Evolutionary conservation across 2,797 vertebrate genomes (phyloP).

Genomic region (Paedocypris micromegethes): DNA sequence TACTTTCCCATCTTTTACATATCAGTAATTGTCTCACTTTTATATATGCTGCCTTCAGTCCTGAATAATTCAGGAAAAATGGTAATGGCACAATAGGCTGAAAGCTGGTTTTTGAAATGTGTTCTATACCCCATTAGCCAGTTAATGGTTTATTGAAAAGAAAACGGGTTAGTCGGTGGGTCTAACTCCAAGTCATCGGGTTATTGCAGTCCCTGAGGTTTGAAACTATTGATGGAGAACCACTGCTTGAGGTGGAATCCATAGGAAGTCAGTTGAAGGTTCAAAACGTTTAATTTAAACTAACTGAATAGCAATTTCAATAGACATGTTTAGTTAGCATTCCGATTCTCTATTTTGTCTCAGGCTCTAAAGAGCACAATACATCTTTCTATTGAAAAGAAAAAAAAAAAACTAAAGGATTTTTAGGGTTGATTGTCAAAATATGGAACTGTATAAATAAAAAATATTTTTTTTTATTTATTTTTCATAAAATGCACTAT

Average conservation of each 20-base stretch:
- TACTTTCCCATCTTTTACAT: neutral
- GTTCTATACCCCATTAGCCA: conserved; percentile 40
- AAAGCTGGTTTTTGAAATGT: conserved; percentile 31
- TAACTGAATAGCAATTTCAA: neutral
- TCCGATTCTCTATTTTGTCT: neutral
- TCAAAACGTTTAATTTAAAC: neutral
- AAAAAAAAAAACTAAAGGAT: too few species aligned
- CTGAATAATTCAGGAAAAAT: conserved; percentile 14
- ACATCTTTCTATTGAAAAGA: neutral
- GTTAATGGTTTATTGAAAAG: conserved; percentile 38
- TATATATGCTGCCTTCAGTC: too few species aligned
- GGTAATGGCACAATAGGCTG: conserved; percentile 21
- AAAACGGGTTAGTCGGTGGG: conserved; percentile 39
- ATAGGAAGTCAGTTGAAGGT: conserved; percentile 8
- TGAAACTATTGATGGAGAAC: conserved; percentile 11
- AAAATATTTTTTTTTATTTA: too few species aligned
- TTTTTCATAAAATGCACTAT: too few species aligned
- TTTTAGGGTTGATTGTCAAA: too few species aligned
- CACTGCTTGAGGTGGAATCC: conserved; percentile 16
- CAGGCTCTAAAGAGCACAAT: neutral
- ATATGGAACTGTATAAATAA: too few species aligned
- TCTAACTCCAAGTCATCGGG: conserved; percentile 23
- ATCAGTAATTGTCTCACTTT: too few species aligned
- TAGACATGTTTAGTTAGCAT: neutral
- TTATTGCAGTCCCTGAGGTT: neutral